Evolutionary conservation across 2,888 invertebrate genomes (phyloP).

Genomic region (Alloplasta piceator): DNA sequence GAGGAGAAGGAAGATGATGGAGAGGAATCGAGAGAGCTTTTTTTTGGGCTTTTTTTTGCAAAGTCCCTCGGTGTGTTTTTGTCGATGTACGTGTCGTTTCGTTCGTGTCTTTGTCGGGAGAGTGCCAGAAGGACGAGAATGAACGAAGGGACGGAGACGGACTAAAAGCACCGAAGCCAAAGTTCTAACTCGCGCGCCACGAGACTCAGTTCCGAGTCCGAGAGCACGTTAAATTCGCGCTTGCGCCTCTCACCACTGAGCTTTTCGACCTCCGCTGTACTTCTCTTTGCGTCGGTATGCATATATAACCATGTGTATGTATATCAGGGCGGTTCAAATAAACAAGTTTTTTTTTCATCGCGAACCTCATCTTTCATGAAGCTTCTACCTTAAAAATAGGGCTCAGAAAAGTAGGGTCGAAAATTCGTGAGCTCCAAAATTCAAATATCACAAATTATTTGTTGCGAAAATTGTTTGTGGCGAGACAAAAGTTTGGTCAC

Average conservation of each 20-base stretch:
- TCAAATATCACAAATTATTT: no score
- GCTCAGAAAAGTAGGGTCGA: no score
- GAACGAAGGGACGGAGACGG: conserved; percentile 77
- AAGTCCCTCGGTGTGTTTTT: conserved; percentile 18
- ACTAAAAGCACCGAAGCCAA: conserved; percentile 77
- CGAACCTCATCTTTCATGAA: no score
- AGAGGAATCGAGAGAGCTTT: conserved; percentile 20
- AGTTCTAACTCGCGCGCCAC: conserved; percentile 78
- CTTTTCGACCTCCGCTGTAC: conserved; percentile 54
- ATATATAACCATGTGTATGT: background rate
- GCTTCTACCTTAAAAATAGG: no score
- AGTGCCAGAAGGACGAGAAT: conserved; percentile 71
- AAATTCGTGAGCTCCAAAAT: no score
- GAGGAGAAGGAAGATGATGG: conserved; percentile 12
- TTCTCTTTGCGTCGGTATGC: conserved; percentile 17
- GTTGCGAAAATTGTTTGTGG: no score
- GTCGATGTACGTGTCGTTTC: conserved; percentile 38
- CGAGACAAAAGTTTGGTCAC: no score
- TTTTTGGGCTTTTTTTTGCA: background rate
- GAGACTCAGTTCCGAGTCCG: conserved; percentile 69
- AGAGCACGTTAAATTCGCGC: conserved; percentile 73
- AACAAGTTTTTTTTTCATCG: no score
- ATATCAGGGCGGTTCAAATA: background rate
- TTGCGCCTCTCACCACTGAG: conserved; percentile 68
- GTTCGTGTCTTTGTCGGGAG: conserved; percentile 23